Evolutionary conservation across 1,140 invertebrate species (phyloP), one percentile per base, ranked within the genome.

Genomic region (Lepidurus apus): DNA sequence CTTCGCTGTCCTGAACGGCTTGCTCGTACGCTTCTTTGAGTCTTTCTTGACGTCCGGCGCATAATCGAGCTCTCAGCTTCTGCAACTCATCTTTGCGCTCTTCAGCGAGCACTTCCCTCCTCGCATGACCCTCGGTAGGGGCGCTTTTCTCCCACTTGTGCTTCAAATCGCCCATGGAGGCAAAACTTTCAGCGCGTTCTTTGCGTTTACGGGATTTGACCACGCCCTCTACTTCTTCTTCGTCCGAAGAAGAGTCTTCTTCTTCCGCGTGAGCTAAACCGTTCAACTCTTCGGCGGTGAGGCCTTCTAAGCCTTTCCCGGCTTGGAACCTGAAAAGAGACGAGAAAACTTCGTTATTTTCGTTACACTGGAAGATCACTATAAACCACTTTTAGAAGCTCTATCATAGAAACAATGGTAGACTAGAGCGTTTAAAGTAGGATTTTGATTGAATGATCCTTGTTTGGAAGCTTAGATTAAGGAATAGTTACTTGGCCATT

Each of bases 21-120:
- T 95, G 93, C 83, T 96, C 93, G 84, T 96, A 96, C 87, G 94
- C 90, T 84, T 96, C 93, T 83, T 95, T 95, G 85, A 96, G 93
- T 82, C 93, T 93, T 0, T 92, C 92, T 86, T 95, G 93, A 84
- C 95, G 94, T 10, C 93, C 92, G 90, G 93, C 89, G 84, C 95
- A 95, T 9, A 95, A 86, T 77, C 91, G 87, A 82, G 92, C 94
- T 65, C 94, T 88, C 82, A 96, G 93, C 79, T 90, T 91, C 83
- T 93, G 91, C 80, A 95, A 91, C 85, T 96, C 94, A 82, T 95
- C 92, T 84, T 95, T 95, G n/a, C 92, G 87, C 81, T 94, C 92
- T 82, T 93, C 91, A 8, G 90, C 88, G 43, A 91, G 86, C 80
- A 93, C 91, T 79, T 92, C 91, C 79, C 90, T 87, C 0, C 86